Evolutionary conservation across 2,888 invertebrate genomes (phyloP).

Genomic region (Latrodectus hesperus): DNA sequence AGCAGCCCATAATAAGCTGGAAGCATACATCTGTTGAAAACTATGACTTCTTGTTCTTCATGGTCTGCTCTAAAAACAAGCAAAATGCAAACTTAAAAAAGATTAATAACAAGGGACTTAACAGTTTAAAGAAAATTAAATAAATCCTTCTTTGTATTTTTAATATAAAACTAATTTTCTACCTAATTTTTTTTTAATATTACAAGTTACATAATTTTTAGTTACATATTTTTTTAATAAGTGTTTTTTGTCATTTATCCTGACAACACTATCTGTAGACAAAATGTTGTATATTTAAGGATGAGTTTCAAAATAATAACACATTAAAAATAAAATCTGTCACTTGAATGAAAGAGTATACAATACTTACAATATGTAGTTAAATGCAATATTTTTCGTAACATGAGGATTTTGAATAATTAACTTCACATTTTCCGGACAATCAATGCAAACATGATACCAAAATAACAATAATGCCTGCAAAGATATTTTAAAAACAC

Average conservation of each 20-base stretch:
- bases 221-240: too few species aligned
- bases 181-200: too few species aligned
- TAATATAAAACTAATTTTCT: too few species aligned
- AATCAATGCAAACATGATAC: conserved; percentile 94
- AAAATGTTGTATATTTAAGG: too few species aligned
- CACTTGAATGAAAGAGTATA: neutral
- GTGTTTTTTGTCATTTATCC: too few species aligned
- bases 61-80: conserved; percentile 86
- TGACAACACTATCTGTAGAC: too few species aligned
- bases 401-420: conserved; percentile 91
- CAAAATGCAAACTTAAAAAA: neutral
- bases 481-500: conserved; percentile 3
- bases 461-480: conserved; percentile 89
- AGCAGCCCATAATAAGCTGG: conserved; percentile 90
- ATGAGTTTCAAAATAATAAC: too few species aligned
- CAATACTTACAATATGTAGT: conserved; percentile 90
- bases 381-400: conserved; percentile 95
- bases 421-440: conserved; percentile 92
- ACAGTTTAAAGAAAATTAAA: neutral
- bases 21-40: conserved; percentile 94
- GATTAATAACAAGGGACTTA: neutral
- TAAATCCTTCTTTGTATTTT: too few species aligned
- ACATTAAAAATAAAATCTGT: neutral
- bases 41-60: conserved; percentile 95
- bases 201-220: too few species aligned